Evolutionary conservation across 2,797 vertebrate genomes (phyloP).

Genomic region (Diglossa cyanea): DNA sequence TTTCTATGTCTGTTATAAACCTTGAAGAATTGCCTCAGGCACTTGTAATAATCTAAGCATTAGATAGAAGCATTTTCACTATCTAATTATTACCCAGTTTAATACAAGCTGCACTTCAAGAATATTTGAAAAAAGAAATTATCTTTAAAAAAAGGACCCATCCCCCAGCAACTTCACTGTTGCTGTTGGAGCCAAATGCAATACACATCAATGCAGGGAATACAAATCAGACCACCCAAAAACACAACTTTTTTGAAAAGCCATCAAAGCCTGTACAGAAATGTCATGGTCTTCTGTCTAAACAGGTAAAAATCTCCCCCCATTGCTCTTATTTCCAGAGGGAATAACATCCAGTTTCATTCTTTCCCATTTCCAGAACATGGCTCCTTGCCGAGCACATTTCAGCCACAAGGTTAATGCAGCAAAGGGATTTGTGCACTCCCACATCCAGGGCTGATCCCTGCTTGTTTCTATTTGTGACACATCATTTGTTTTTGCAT

Average conservation of each 20-base stretch:
- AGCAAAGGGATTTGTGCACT: neutral
- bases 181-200: neutral
- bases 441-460: neutral
- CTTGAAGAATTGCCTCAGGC: constrained; percentile 48
- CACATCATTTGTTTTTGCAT: neutral
- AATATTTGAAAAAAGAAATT: constrained; percentile 10
- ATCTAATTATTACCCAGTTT: constrained; percentile 24
- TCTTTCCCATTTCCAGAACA: neutral
- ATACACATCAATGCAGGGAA: neutral
- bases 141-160: neutral
- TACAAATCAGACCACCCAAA: neutral
- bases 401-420: neutral
- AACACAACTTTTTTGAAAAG: neutral
- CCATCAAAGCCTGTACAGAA: neutral
- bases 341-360: neutral
- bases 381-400: neutral
- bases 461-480: neutral
- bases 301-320: neutral
- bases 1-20: constrained; percentile 49
- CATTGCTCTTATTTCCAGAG: neutral
- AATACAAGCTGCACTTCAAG: neutral
- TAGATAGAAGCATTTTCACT: constrained; percentile 27
- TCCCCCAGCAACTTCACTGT: neutral
- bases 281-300: neutral
- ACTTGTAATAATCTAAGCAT: constrained; percentile 52